Conservation (phyloP, 2,113 vertebrate genomes). For the Apaloderma vittatum region DNA sequence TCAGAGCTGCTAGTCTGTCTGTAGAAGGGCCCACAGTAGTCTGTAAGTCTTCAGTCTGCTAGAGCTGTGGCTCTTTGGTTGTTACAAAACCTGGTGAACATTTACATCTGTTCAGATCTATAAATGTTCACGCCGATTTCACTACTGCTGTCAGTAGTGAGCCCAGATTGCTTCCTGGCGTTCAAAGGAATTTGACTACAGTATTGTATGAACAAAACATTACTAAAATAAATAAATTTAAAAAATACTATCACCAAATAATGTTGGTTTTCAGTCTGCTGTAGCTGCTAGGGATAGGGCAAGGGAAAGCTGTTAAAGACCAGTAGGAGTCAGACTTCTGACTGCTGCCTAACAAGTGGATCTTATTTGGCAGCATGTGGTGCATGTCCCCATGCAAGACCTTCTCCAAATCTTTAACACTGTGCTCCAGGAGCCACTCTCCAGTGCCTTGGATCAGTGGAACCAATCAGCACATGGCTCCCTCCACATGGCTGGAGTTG, state of each 20-base stretch:
- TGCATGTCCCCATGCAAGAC: neutral
- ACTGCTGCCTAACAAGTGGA: neutral
- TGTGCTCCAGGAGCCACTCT: neutral
- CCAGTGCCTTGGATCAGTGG: neutral
- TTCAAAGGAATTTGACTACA: neutral
- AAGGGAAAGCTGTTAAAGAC: neutral
- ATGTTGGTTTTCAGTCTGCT: neutral
- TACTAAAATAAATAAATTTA: no score
- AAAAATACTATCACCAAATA: neutral
- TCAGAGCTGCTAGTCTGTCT: neutral
- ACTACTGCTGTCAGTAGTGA: neutral
- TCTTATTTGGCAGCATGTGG: rapidly evolving
- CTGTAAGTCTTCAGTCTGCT: neutral
- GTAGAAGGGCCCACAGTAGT: neutral
- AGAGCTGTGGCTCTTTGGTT: neutral
- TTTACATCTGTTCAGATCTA: neutral
- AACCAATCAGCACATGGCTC: rapidly evolving
- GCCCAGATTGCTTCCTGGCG: neutral
- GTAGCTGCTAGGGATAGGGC: neutral
- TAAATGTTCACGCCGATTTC: neutral
- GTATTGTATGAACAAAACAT: neutral
- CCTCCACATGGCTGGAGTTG: neutral
- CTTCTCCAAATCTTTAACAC: neutral
- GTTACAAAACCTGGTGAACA: neutral
- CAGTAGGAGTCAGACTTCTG: neutral